These are phyloP conservation scores for Pissodes strobi DNA, from an alignment of 1,140 invertebrate genomes.

Conservation along the genomic window DNA sequence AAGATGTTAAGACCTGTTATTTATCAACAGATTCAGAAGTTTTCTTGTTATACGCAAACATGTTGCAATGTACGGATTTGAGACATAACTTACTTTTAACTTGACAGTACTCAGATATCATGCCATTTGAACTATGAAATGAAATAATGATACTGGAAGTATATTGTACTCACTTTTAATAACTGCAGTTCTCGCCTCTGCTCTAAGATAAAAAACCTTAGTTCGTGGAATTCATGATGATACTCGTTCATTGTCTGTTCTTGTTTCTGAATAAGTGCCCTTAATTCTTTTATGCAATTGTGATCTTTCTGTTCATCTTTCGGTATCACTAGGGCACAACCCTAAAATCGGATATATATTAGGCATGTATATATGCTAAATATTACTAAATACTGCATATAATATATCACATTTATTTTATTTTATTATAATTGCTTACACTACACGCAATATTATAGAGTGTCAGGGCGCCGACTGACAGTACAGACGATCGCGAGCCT, in stretches of 20 bases:
- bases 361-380: background rate
- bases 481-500: too few species aligned
- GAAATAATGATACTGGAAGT: too few species aligned
- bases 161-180: slow-evolving; percentile 75
- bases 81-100: too few species aligned
- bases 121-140: too few species aligned
- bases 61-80: too few species aligned
- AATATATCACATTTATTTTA: background rate
- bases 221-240: slow-evolving; percentile 83
- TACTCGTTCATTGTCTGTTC: slow-evolving; percentile 83
- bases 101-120: too few species aligned
- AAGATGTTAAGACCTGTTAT: too few species aligned
- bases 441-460: too few species aligned
- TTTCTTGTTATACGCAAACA: too few species aligned
- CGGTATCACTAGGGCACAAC: slow-evolving; percentile 90
- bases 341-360: slow-evolving; percentile 51
- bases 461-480: too few species aligned
- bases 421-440: too few species aligned
- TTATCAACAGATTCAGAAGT: too few species aligned
- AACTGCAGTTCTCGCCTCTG: slow-evolving; percentile 86
- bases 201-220: slow-evolving; percentile 85
- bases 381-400: background rate
- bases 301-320: slow-evolving; percentile 95
- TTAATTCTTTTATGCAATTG: slow-evolving; percentile 88
- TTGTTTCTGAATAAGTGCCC: slow-evolving; percentile 82